Evolutionary conservation across 2,888 invertebrate species (phyloP), one percentile per base, ranked within the genome.

Genomic region (Tortricodes alternella): DNA sequence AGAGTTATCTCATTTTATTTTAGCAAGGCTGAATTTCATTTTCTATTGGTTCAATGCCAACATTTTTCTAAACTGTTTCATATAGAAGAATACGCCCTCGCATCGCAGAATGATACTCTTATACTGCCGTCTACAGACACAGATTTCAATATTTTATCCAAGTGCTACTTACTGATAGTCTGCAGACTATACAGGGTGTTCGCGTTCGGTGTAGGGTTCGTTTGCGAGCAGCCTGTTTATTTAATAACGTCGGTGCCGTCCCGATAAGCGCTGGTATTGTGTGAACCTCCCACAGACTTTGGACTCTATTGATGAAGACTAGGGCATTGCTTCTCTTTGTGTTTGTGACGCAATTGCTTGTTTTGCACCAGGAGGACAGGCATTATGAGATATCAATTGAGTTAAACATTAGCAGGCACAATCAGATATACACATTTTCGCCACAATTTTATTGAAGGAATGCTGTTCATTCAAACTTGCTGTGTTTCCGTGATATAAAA

Each of bases 181-280:
- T 66, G 56, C 44, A 70, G 71, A 74, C 66, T 71, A 68, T 66
- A 75, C 67, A 69, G 65, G 41, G 35, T 55, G 53, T 27, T 19
- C 29, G 21, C 50, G 29, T 46, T 48, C 53, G 34, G 71, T 67
- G 69, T 69, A 71, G 76, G 77, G 73, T 72, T 70, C 69, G 63
- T 61, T 56, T 55, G 53, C 52, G 62, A 70, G 65, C 62, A 70
- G 67, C 65, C 74, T 85, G 85, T 86, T 86, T 88, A 87, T 85
- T 85, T 85, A 87, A 86, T 85, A 86, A 82, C 80, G 77, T 81
- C 80, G 62, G 85, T 74, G 73, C 75, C 70, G 75, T 70, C 60
- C 76, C 74, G 85, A 85, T 87, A 85, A 84, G 80, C 78, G 74
- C 60, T 58, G 67, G 76, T 76, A 84, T 85, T 84, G 82, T 84